These are phyloP conservation scores for Henricia sp. DNA, from an alignment of 53 echinoderm and acorn worm species.

Conservation along the genomic window DNA sequence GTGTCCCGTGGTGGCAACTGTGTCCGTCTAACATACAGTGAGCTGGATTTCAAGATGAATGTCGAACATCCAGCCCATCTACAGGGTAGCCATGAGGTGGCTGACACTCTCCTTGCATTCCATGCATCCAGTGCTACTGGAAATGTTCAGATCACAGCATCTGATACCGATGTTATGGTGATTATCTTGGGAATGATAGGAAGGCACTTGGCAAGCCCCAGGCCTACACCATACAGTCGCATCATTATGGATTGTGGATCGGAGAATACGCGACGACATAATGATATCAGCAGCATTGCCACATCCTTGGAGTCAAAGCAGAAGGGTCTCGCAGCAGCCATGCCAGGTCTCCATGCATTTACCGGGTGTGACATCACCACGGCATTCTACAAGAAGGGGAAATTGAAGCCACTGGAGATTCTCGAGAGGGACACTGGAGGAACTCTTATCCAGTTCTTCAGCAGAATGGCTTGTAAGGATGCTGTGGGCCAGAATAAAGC, in stretches of 20 bases:
- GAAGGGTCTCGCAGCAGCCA: slow-evolving; percentile 61
- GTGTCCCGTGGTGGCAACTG: slow-evolving; percentile 73
- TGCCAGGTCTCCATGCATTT: slow-evolving; percentile 71
- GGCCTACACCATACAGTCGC: slow-evolving; percentile 26
- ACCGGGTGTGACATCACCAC: slow-evolving; percentile 73
- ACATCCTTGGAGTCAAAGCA: slow-evolving; percentile 64
- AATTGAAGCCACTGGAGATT: slow-evolving; percentile 61
- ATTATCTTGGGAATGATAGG: slow-evolving; percentile 65
- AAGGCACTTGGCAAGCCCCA: slow-evolving; percentile 12
- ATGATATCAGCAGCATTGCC: slow-evolving; percentile 65
- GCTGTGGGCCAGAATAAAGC: slow-evolving; percentile 54
- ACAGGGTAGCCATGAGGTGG: slow-evolving; percentile 70
- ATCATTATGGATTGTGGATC: slow-evolving; percentile 75
- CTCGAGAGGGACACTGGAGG: slow-evolving; percentile 61
- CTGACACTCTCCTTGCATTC: slow-evolving; percentile 66
- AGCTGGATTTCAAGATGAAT: slow-evolving; percentile 47
- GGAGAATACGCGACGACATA: slow-evolving; percentile 61
- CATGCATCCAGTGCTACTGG: slow-evolving; percentile 40
- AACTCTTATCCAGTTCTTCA: slow-evolving; percentile 11
- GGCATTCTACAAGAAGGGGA: slow-evolving; percentile 75
- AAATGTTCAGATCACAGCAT: slow-evolving; percentile 62
- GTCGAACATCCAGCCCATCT: slow-evolving; percentile 55
- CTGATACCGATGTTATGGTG: slow-evolving; percentile 71
- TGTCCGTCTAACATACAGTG: slow-evolving; percentile 52
- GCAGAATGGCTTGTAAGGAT: slow-evolving; percentile 34